Evolutionary conservation across 2,888 invertebrate species (phyloP), one percentile per base, ranked within the genome.

Genomic region (Arenicola marina): DNA sequence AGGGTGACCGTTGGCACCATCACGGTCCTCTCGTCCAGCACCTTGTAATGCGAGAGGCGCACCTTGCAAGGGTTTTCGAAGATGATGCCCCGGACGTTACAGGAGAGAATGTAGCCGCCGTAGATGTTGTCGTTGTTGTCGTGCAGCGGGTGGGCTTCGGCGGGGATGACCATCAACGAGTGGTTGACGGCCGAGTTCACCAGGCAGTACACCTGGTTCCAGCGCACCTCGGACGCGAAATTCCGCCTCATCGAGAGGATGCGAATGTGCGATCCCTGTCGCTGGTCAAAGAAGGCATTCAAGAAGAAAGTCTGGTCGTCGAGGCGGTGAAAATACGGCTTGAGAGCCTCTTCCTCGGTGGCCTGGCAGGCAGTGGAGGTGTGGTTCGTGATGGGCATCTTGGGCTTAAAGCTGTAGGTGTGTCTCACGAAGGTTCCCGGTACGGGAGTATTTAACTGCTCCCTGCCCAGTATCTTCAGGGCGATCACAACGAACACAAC

Each of bases 91-190:
- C 4, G 18, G n/a, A 53, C 46, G 24, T 3, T 26, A 29, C 57
- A 57, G 2, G 57, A 21, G n/a, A 29, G 32, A 51, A 29, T 57
- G 46, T 51, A 57, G 31, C 46, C 57, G 26, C 48, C 48, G 24
- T 48, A 48, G 7, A n/a, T 7, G 48, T 48, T 48, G n/a, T 48
- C 48, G 26, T 48, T 48, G 26, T 48, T 48, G 48, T 48, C 48
- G 48, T 48, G 48, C 26, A 48, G 48, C 18, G 24, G 11, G 48
- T 48, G 48, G 48, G 24, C 26, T 11, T 48, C 48, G 11, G 48
- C 48, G 15, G 48, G 48, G 11, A 48, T 24, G 26, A 24, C n/a
- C 24, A 48, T 48, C 48, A 48, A 24, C 48, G 48, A 21, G 48
- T 48, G 48, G 48, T 48, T 48, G 7, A 48, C 7, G 7, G 48